A percentile compares a stretch with the other conserved stretches of the same genome.
Conservation (phyloP, 2,888 invertebrate genomes). For the Lysandra bellargus region DNA sequence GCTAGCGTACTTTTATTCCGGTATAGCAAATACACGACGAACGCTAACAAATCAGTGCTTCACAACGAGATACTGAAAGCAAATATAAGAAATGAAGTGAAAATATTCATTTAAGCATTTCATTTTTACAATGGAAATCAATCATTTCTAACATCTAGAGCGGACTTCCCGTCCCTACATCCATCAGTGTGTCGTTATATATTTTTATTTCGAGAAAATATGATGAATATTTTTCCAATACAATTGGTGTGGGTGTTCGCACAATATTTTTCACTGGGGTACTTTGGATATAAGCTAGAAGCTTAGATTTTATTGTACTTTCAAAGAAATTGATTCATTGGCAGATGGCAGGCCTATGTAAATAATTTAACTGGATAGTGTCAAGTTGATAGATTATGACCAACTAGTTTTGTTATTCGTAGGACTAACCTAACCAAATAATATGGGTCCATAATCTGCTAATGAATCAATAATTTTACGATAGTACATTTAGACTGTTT, state of each 20-base stretch:
- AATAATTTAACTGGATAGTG: no score
- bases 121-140: slow-evolving; percentile 19
- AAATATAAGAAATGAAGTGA: slow-evolving; percentile 17
- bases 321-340: no score
- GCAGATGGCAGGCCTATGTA: no score
- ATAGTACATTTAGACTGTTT: not conserved
- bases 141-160: slow-evolving; percentile 22
- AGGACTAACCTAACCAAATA: no score
- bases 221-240: not conserved
- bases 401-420: no score
- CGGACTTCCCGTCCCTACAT: slow-evolving; percentile 21
- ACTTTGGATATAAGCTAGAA: not conserved
- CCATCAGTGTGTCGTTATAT: slow-evolving; percentile 16
- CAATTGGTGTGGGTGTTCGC: not conserved
- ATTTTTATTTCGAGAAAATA: slow-evolving; percentile 15
- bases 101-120: slow-evolving; percentile 19
- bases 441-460: no score
- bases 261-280: not conserved
- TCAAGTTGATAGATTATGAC: no score
- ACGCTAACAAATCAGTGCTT: not conserved
- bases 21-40: not conserved
- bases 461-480: no score
- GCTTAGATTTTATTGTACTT: not conserved
- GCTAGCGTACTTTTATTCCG: not conserved
- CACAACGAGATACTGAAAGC: not conserved